These are phyloP conservation scores for Drosophila ironensis DNA, from an alignment of 1,140 invertebrate genomes.

Conservation along the genomic window DNA sequence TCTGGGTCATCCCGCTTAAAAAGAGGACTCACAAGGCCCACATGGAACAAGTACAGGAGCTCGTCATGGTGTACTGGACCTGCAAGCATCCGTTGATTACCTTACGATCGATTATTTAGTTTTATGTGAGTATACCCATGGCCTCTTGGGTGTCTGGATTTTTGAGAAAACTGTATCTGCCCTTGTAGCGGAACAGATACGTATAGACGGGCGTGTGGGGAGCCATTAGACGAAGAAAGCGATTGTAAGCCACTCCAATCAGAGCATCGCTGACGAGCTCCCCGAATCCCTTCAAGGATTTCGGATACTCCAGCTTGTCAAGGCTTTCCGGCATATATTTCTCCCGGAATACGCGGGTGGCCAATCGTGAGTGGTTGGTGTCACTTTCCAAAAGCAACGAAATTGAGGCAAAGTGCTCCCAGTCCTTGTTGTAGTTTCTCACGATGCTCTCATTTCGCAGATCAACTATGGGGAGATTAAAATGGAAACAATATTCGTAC, in stretches of 20 bases:
- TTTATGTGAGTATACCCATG: conserved; percentile 62
- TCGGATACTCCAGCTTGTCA: conserved; percentile 21
- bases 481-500: not conserved
- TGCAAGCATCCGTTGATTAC: no score
- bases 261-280: conserved; percentile 83
- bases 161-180: conserved; percentile 83
- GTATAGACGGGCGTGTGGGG: conserved; percentile 83
- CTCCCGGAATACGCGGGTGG: conserved; percentile 60
- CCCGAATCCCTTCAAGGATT: conserved; percentile 48
- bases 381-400: conserved; percentile 83
- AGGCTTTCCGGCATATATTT: conserved; percentile 45
- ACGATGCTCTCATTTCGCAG: conserved; percentile 51
- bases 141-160: conserved; percentile 81
- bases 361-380: conserved; percentile 80
- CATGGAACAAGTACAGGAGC: conserved; percentile 85
- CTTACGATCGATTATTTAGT: not conserved
- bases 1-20: conserved; percentile 82
- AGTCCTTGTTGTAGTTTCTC: conserved; percentile 82
- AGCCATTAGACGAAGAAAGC: conserved; percentile 82
- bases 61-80: conserved; percentile 86
- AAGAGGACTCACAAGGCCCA: conserved; percentile 72
- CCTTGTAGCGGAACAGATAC: conserved; percentile 84
- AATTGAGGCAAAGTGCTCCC: conserved; percentile 83
- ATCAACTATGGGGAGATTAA: conserved; percentile 24
- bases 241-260: conserved; percentile 83